Percentiles rank a stretch among this genome's conserved stretches.
Conservation (phyloP, 30 jellyfish, hydroid and myxozoan species). For the Turritopsis dohrnii region DNA sequence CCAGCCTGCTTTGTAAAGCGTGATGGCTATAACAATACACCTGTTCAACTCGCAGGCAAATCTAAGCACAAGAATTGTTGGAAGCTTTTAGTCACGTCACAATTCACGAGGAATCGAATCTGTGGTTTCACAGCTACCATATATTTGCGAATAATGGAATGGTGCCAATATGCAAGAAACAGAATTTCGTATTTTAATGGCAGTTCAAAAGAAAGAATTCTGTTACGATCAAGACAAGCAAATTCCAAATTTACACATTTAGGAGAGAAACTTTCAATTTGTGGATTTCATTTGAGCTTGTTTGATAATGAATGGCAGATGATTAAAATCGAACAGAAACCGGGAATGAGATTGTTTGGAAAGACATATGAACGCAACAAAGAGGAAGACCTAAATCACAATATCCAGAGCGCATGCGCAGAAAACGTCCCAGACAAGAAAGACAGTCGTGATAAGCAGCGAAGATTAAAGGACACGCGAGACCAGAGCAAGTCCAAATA, state of each 20-base stretch:
- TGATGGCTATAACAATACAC: constrained; percentile 8
- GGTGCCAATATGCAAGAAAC: constrained; percentile 6
- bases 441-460: not conserved
- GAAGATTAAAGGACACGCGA: not conserved
- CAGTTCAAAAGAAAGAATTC: not conserved
- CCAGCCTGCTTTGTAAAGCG: constrained; percentile 7
- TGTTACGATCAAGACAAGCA: not conserved
- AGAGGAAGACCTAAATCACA: not conserved
- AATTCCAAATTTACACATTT: not conserved
- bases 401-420: not conserved
- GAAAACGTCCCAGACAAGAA: not conserved
- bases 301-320: not conserved
- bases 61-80: not conserved
- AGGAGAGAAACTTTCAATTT: not conserved
- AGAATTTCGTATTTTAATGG: constrained; percentile 5
- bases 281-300: not conserved
- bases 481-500: not conserved
- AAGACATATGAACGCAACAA: not conserved
- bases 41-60: not conserved
- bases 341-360: not conserved
- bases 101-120: not conserved
- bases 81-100: not conserved
- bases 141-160: constrained; percentile 11
- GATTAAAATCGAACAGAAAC: not conserved
- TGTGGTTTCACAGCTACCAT: not conserved